Base-by-base conservation (phyloP, 2,888 invertebrate genomes). In the Polydrusus tereticollis region DNA sequence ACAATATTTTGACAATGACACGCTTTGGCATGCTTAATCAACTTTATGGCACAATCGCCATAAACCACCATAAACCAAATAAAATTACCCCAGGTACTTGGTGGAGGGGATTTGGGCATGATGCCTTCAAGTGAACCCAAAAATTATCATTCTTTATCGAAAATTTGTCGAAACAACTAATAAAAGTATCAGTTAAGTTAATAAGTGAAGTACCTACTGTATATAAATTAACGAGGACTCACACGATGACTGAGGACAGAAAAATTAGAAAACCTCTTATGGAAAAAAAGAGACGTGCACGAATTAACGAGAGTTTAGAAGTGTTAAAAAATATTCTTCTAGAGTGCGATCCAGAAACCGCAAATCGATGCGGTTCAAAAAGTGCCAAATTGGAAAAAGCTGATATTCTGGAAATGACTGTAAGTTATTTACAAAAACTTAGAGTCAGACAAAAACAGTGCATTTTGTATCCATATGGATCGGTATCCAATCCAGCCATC, bases 401-500 rank as follows among this genome's bases (percentile, higher is more conserved):
- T 1, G 79, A 79, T 45, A 78, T 79, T 21, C 60, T 79, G 50
- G 79, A 79, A 60, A 69, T 79, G 75, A 78, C 78, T 1, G 78
- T 79, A 41, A 75, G 89, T 73, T 89, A 89, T 78, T 75, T 89
- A 1, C 87, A 87, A 69, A 74, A 75, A 0, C 77, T 79, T 21
- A 38, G 20, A 26, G 18, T 43, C 18, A 38, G 59, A 14, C 60
- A 50, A 63, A 62, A 41, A 3, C 57, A 59, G 33, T 18, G n/a
- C 33, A 36, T 26, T 2, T 10, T 12, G 10, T 55, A 69, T 64
- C 55, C 57, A 8, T 29, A 57, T 38, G 29, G 60, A 7, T 20
- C 16, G 2, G 29, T 55, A 7, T 10, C 52, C 12, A 29, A 29
- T 29, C n/a, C 52, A 10, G 10, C 18, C 10, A 55, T 18, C 29